A percentile compares a stretch with the other conserved stretches of the same genome.
These are phyloP conservation scores for Laticauda colubrina DNA, from an alignment of 2,113 vertebrate genomes.

Conservation along the genomic window DNA sequence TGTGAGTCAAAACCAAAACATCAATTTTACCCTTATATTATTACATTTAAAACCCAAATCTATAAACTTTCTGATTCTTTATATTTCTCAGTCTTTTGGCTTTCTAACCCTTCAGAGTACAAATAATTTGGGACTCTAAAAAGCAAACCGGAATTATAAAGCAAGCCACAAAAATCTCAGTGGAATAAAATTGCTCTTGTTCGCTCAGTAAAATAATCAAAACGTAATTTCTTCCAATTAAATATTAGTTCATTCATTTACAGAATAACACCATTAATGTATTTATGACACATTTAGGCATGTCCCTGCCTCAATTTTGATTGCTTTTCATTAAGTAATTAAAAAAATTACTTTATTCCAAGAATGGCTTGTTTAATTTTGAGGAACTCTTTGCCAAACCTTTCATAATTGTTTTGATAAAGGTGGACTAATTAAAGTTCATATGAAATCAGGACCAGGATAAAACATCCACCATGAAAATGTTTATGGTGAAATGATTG, in stretches of 20 bases:
- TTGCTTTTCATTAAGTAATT: constrained; percentile 43
- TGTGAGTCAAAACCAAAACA: background rate
- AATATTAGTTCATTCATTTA: constrained; percentile 51
- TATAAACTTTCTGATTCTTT: background rate
- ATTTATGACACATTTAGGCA: constrained; percentile 34
- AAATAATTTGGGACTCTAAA: background rate
- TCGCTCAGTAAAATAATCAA: background rate
- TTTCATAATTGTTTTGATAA: constrained; percentile 14
- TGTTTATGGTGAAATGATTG: background rate
- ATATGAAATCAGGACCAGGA: constrained; percentile 1
- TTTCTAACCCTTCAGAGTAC: background rate
- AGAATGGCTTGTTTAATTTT: constrained; percentile 16
- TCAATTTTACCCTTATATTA: background rate
- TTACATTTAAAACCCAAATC: background rate
- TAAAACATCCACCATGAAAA: background rate
- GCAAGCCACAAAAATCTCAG: background rate
- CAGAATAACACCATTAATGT: constrained; percentile 43
- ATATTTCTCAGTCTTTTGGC: too few relatives aligned
- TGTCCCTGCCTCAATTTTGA: constrained; percentile 20
- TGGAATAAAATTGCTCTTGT: background rate
- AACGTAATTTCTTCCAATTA: constrained; percentile 45
- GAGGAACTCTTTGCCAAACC: constrained; percentile 46
- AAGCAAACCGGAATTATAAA: background rate
- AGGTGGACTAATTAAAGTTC: constrained; percentile 13
- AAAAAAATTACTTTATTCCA: constrained; percentile 35